Evolutionary conservation across 2,888 invertebrate genomes (phyloP), one percentile per base, ranked within the genome.

Genomic region (Euproctis similis): DNA sequence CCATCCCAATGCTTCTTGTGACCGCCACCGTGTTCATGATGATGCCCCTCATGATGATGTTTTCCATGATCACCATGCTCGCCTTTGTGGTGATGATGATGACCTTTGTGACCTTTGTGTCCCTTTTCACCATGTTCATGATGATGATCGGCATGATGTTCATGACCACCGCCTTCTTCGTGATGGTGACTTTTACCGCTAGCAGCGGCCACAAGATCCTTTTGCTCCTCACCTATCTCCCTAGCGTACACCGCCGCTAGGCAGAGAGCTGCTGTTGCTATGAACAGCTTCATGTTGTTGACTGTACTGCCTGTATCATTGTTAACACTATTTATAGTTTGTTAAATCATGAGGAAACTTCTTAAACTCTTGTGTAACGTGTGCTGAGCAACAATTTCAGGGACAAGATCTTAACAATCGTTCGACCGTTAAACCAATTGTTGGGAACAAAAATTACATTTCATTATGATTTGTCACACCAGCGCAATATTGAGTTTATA

Each of bases 41-140:
- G 81, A 24, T 82, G 82, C 12, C 59, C 80, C 25, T 53, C 71
- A 24, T 82, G 77, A 30, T 82, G 81, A 34, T 82, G 81, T 31
- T 78, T 77, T 1, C 75, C 77, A 34, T 82, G 80, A 23, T 81
- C 55, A 5, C 72, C 75, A 6, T 82, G 80, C 0, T 82, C 76
- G 1, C 82, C 81, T 30, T 82, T 80, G 35, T 82, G 80, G 31
- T 82, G 81, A 24, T 82, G 82, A 25, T 82, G 82, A 41, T 80
- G 80, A n/a, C 72, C 77, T 46, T 82, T 77, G 40, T 82, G 81
- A 1, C 81, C 82, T 44, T 82, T 81, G 43, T 78, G 75, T 13
- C 73, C 82, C 24, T 80, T 73, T 12, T 71, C 63, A 1, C 72
- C 81, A 18, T 82, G 82, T 8, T 80, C 73, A 27, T 81, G 81